Evolutionary conservation across 2,888 invertebrate genomes (phyloP).

Genomic region (Agonum fuliginosum): DNA sequence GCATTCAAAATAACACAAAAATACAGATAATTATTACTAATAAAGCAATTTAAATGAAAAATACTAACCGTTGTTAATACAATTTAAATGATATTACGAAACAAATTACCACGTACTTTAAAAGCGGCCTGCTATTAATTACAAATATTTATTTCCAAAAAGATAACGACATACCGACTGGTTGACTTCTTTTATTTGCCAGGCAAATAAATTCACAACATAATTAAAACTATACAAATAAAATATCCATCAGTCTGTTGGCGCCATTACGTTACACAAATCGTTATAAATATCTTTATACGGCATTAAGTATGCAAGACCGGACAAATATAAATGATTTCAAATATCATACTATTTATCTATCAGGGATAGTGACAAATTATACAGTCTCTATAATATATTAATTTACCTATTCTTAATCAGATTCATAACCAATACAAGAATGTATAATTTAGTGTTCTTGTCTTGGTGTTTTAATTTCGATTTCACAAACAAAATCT

Average conservation of each 20-base stretch:
- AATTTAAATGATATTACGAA: slow-evolving; percentile 45
- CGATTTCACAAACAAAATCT: too few relatives aligned
- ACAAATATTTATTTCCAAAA: slow-evolving; percentile 45
- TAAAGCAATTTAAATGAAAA: slow-evolving; percentile 57
- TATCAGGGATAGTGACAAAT: too few relatives aligned
- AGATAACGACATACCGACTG: slow-evolving; percentile 16
- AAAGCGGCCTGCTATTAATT: slow-evolving; percentile 37
- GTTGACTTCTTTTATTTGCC: neutral
- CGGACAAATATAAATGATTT: too few relatives aligned
- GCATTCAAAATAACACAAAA: slow-evolving; percentile 45
- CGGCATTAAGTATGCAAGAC: too few relatives aligned
- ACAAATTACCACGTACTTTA: slow-evolving; percentile 50
- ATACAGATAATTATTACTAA: slow-evolving; percentile 52
- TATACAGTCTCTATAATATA: too few relatives aligned
- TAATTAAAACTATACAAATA: neutral
- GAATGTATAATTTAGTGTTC: too few relatives aligned
- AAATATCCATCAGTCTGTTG: neutral
- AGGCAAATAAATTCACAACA: neutral
- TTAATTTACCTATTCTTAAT: too few relatives aligned
- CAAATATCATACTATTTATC: too few relatives aligned
- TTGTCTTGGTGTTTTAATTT: too few relatives aligned
- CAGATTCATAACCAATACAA: too few relatives aligned
- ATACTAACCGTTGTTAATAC: slow-evolving; percentile 37
- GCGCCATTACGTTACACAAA: neutral
- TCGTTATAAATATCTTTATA: too few relatives aligned